These are phyloP conservation scores for Neoseiulus cucumeris DNA, from an alignment of 1,140 invertebrate species.

Conservation along the genomic window DNA sequence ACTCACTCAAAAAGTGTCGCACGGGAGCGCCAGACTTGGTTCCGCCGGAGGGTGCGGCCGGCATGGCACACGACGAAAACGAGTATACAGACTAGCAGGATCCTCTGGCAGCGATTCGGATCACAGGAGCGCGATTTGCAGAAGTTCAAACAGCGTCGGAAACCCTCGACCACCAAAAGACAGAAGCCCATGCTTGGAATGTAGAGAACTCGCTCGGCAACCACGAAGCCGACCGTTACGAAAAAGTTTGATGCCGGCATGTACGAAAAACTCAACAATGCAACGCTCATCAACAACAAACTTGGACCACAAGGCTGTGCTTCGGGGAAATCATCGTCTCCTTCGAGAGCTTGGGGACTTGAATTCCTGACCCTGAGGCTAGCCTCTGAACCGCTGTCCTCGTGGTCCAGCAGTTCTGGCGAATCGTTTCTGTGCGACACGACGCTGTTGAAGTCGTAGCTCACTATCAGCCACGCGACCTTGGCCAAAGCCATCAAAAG, in stretches of 20 bases:
- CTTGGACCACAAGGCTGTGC: slow-evolving; percentile 13
- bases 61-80: slow-evolving; percentile 35
- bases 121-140: slow-evolving; percentile 21
- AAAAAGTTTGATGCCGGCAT: slow-evolving; percentile 89
- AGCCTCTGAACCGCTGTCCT: no score
- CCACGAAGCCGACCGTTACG: slow-evolving; percentile 89
- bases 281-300: slow-evolving; percentile 16
- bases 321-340: not conserved
- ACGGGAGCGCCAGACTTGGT: slow-evolving; percentile 53
- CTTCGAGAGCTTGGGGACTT: no score
- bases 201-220: slow-evolving; percentile 85
- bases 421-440: not conserved
- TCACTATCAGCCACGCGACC: not conserved
- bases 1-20: slow-evolving; percentile 36
- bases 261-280: slow-evolving; percentile 50
- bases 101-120: slow-evolving; percentile 12
- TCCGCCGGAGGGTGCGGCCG: slow-evolving; percentile 43
- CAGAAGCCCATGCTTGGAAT: slow-evolving; percentile 45
- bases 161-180: slow-evolving; percentile 22
- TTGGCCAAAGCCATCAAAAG: slow-evolving; percentile 14
- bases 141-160: slow-evolving; percentile 22
- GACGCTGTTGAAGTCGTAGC: not conserved
- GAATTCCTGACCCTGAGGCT: no score
- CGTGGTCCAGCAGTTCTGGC: no score
- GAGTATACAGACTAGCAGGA: slow-evolving; percentile 15